Percentiles rank a stretch among this genome's conserved stretches.
phyloP scores from a whole-genome alignment of 2,888 invertebrate species.

The Galerucella nymphaeae region DNA sequence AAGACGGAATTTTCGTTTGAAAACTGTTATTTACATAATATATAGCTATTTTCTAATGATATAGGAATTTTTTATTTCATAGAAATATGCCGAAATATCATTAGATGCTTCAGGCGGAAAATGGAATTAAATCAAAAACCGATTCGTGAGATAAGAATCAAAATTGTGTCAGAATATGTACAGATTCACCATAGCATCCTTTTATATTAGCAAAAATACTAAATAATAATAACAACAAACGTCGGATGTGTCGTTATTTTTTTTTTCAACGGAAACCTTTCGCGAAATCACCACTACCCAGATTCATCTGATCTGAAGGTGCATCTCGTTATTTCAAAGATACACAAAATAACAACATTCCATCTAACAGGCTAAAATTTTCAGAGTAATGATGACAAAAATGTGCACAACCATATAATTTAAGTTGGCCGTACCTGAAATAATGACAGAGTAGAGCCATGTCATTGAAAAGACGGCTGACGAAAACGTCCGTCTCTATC shows the following conservation, averaged over 20 bases:
- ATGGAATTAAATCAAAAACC: too few species aligned
- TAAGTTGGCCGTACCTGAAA: conserved; percentile 56
- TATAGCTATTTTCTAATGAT: conserved; percentile 11
- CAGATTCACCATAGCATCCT: not conserved
- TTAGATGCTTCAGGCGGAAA: conserved; percentile 12
- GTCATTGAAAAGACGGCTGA: conserved; percentile 60
- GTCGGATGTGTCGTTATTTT: not conserved
- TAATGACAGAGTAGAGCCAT: conserved; percentile 60
- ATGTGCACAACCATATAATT: conserved; percentile 60
- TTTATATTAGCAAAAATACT: too few species aligned
- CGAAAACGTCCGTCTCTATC: conserved; percentile 39
- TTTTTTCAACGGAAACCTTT: not conserved
- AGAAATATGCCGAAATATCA: conserved; percentile 15
- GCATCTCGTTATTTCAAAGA: not conserved
- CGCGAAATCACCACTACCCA: not conserved
- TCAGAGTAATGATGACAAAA: conserved; percentile 63
- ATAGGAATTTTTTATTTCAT: conserved; percentile 5
- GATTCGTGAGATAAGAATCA: too few species aligned
- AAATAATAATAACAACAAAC: too few species aligned
- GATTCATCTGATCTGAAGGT: too few species aligned
- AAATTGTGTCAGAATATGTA: conserved; percentile 6
- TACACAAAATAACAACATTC: conserved; percentile 42
- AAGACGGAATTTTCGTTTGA: conserved; percentile 19
- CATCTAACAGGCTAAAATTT: conserved; percentile 47
- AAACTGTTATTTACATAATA: conserved; percentile 35